These are phyloP conservation scores for Octopus bimaculoides DNA, from an alignment of 1,140 invertebrate genomes.

Conservation along the genomic window DNA sequence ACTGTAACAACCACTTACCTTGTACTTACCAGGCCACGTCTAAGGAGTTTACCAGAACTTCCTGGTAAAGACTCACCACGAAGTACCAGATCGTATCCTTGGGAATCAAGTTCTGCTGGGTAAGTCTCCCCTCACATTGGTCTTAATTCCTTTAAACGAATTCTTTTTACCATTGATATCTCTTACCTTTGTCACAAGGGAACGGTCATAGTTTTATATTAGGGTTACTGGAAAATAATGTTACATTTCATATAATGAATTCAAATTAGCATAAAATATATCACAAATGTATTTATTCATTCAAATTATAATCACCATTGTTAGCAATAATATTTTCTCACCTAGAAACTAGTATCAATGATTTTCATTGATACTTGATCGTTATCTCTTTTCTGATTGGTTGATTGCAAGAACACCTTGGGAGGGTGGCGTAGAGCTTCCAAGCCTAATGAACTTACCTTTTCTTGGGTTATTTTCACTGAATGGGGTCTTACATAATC, in stretches of 20 bases:
- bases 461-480: too few species aligned
- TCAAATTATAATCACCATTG: not conserved
- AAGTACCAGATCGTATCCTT: constrained; percentile 81
- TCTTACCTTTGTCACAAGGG: not conserved
- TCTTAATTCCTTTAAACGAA: not conserved
- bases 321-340: not conserved
- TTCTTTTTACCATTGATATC: not conserved
- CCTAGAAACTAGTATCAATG: not conserved
- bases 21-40: constrained; percentile 29
- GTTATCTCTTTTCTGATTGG: too few species aligned
- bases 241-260: too few species aligned
- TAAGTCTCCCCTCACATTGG: constrained; percentile 17
- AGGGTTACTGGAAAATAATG: too few species aligned
- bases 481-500: too few species aligned
- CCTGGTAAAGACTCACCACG: constrained; percentile 66
- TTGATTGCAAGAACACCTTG: too few species aligned
- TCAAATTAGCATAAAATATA: too few species aligned
- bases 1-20: not conserved
- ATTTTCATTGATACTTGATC: too few species aligned
- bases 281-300: too few species aligned
- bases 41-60: constrained; percentile 42
- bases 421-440: too few species aligned
- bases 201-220: too few species aligned
- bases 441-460: too few species aligned
- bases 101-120: constrained; percentile 56